Percentiles rank a stretch among this genome's conserved stretches.
Evolutionary conservation across 2,113 vertebrate genomes (phyloP).

Genomic region (Nestor notabilis): DNA sequence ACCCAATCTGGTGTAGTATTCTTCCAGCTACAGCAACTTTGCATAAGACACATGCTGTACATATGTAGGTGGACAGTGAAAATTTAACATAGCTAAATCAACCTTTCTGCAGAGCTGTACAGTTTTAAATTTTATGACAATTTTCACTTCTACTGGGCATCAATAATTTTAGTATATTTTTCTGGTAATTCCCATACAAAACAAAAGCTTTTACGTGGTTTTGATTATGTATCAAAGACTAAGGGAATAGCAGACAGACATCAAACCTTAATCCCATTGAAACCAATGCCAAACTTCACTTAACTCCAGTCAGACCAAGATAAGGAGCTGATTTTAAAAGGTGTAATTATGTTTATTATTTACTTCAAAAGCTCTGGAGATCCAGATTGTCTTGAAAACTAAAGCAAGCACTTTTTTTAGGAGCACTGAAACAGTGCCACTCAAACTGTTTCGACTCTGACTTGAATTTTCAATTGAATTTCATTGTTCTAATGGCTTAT

Average conservation of each 20-base stretch:
- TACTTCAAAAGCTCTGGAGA: neutral
- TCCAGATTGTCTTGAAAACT: neutral
- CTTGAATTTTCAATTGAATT: neutral
- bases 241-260: neutral
- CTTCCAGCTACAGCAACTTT: neutral
- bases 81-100: neutral
- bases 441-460: neutral
- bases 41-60: fast-evolving
- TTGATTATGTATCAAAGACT: neutral
- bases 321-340: neutral
- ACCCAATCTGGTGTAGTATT: neutral
- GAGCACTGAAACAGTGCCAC: neutral
- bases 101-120: neutral
- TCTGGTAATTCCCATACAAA: neutral
- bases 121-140: neutral
- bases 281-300: neutral
- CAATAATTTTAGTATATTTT: neutral
- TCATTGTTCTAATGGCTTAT: neutral
- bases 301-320: neutral
- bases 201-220: neutral
- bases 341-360: neutral
- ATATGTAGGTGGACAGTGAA: fast-evolving
- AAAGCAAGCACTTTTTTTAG: neutral
- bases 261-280: neutral
- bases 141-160: neutral